Evolutionary conservation across 2,113 vertebrate genomes (phyloP).

Genomic region (Microtus montanus): DNA sequence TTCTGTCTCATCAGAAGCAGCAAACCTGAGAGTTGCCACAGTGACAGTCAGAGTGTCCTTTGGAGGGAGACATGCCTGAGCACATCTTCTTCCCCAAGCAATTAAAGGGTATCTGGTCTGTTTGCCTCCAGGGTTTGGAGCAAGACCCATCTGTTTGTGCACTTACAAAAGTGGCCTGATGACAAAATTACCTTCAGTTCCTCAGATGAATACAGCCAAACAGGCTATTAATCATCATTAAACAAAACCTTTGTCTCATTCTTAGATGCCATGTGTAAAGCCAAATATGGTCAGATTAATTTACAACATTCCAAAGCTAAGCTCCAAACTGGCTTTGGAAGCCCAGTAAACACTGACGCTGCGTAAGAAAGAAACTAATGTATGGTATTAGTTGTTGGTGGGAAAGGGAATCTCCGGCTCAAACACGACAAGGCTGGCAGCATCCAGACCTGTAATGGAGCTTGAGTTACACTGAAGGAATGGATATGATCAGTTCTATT

Average conservation of each 20-base stretch:
- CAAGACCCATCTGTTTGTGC: conserved; percentile 62
- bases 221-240: conserved; percentile 66
- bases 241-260: conserved; percentile 52
- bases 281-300: conserved; percentile 57
- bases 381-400: conserved; percentile 21
- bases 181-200: conserved; percentile 65
- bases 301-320: conserved; percentile 43
- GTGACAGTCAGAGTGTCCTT: conserved; percentile 61
- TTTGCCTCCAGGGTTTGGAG: conserved; percentile 49
- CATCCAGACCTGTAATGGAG: conserved; percentile 17
- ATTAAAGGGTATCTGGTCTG: conserved; percentile 57
- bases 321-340: conserved; percentile 48
- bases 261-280: background rate
- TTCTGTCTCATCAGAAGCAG: background rate
- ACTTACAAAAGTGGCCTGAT: conserved; percentile 37
- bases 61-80: background rate
- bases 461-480: conserved; percentile 51
- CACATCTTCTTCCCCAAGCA: conserved; percentile 54
- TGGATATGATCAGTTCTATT: conserved; percentile 38
- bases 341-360: background rate
- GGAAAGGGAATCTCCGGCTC: conserved; percentile 42
- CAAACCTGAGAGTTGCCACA: conserved; percentile 25
- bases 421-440: background rate
- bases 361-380: conserved; percentile 53
- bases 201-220: conserved; percentile 53